phyloP scores from a whole-genome alignment of 2,797 vertebrate genomes.

The Anolis apletophallus region DNA sequence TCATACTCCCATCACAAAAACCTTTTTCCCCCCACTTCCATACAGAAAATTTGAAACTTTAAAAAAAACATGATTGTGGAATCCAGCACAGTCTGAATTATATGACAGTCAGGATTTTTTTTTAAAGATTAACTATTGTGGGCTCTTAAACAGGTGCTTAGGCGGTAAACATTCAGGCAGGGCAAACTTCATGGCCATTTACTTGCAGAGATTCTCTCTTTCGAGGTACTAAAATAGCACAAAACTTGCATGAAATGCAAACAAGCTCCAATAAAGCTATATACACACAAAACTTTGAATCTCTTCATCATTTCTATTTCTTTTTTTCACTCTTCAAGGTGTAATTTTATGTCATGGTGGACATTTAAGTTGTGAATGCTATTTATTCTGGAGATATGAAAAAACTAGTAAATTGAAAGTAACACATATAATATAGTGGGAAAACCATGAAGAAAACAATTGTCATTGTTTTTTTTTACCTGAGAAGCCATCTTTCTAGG shows the following conservation, averaged over 20 bases:
- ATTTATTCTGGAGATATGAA: not conserved
- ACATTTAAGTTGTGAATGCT: not conserved
- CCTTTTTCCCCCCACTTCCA: not conserved
- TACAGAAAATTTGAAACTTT: not conserved
- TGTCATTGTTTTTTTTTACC: no score
- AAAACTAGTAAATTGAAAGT: not conserved
- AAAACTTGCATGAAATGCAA: not conserved
- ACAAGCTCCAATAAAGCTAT: not conserved
- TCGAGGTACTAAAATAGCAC: not conserved
- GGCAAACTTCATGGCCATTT: not conserved
- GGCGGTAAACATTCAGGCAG: not conserved
- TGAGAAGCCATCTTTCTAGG: no score
- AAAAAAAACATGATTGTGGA: not conserved
- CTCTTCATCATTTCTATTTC: not conserved
- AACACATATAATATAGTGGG: not conserved
- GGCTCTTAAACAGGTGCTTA: constrained; percentile 2
- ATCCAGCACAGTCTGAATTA: not conserved
- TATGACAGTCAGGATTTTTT: not conserved
- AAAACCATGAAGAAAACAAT: no score
- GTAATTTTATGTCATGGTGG: not conserved
- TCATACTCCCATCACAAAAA: not conserved
- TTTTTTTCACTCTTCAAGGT: not conserved
- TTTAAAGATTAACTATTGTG: not conserved
- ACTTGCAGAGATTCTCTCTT: not conserved
- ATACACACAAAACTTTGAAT: not conserved